Evolutionary conservation across 1,140 invertebrate genomes (phyloP).

Genomic region (Ridgeia piscesae): DNA sequence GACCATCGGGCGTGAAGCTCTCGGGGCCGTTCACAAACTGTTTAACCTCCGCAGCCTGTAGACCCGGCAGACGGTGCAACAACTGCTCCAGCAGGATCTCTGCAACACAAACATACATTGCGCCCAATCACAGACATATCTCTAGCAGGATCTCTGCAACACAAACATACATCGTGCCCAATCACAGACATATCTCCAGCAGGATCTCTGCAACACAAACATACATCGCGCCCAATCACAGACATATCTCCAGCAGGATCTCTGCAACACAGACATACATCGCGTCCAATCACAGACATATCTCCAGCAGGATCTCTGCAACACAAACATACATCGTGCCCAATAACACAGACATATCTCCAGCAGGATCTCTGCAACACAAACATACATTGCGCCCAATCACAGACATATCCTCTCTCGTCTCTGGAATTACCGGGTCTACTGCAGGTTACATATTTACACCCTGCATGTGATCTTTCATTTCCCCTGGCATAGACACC

Average conservation of each 20-base stretch:
- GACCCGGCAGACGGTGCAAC: conserved; percentile 77
- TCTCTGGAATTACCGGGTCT: too few relatives aligned
- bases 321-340: not conserved
- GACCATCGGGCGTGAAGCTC: conserved; percentile 82
- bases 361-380: too few relatives aligned
- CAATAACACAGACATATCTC: not conserved
- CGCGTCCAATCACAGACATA: not conserved
- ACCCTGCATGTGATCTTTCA: too few relatives aligned
- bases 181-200: not conserved
- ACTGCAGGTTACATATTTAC: too few relatives aligned
- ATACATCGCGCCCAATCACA: not conserved
- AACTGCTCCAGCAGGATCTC: conserved; percentile 82
- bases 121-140: too few relatives aligned
- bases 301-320: too few relatives aligned
- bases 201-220: too few relatives aligned
- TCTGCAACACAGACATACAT: too few relatives aligned
- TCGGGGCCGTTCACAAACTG: conserved; percentile 85
- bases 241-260: not conserved
- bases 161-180: not conserved
- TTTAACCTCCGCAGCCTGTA: conserved; percentile 71
- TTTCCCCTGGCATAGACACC: too few relatives aligned
- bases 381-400: too few relatives aligned
- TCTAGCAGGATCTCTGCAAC: too few relatives aligned
- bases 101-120: conserved; percentile 32
- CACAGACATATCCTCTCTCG: too few relatives aligned